Base-by-base conservation (phyloP, 2,797 vertebrate species). In the Mormyrops attenuatus region DNA sequence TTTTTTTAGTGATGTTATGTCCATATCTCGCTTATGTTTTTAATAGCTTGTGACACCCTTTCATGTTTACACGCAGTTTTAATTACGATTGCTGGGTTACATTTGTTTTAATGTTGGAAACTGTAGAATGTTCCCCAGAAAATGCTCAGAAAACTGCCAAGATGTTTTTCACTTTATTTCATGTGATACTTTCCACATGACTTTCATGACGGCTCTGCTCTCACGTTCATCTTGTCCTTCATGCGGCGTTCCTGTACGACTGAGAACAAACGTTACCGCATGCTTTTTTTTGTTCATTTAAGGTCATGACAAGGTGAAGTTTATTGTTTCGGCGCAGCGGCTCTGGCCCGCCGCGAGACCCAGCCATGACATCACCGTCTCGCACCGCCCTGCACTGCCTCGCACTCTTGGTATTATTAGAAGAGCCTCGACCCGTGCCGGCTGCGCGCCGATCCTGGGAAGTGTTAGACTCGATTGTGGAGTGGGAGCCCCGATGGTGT, bases 321-420 rank as follows among this genome's bases (percentile, higher is more conserved):
- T 69, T 88, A 88, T 69, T 88, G 55, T 88, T 88, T 88, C 60
- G 41, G 41, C 60, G 26, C 17, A 41, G 52, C 52, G n/a, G 85
- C 15, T 53, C 34, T 15, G 49, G 52, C 17, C 85, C 30, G 30
- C 15, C 6, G 30, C 49, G 50, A 87, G 52, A 53, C 85, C 6
- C 49, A 34, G 52, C 85, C 85, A 38, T 87, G 85, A 87, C 47
- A 87, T 87, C 85, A 57, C 52, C 85, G 30, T 57, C 85, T 55
- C 52, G 11, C 26, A 26, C 5, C 3, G 85, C 38, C 34, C n/a
- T 2, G 20, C 47, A 13, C n/a, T 3, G 82, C 82, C 44, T 5
- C 30, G 22, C 49, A 17, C 73, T 3, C 6, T 30, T 2, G n/a
- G 38, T 22, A 63, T 88, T 88, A 88, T 66, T 60, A 63, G 87